phyloP scores from a whole-genome alignment of 2,888 invertebrate species.

The Synergus umbraculus region DNA sequence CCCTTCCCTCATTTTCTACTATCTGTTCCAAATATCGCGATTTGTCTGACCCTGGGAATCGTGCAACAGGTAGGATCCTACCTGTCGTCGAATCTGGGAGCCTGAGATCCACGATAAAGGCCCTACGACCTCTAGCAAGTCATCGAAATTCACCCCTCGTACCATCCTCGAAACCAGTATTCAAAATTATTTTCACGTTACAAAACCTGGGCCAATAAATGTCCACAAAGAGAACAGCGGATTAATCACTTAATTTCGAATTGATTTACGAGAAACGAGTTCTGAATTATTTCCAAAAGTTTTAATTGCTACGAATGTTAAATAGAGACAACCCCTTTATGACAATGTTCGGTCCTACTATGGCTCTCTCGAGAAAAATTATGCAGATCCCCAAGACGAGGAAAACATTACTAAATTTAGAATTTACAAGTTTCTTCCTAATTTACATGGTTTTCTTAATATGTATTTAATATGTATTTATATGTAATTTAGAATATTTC shows the following conservation, averaged over 20 bases:
- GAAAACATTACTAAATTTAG: constrained; percentile 42
- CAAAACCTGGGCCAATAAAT: constrained; percentile 53
- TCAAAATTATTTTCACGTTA: constrained; percentile 55
- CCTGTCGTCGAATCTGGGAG: constrained; percentile 54
- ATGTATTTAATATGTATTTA: background rate
- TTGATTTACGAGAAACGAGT: constrained; percentile 62
- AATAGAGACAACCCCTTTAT: constrained; percentile 60
- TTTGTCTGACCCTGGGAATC: constrained; percentile 57
- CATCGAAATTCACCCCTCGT: constrained; percentile 56
- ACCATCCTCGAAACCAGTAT: constrained; percentile 47
- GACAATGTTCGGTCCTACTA: constrained; percentile 59
- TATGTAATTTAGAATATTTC: too few species aligned
- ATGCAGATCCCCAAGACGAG: constrained; percentile 59
- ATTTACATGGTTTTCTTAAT: background rate
- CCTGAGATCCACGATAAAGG: constrained; percentile 50
- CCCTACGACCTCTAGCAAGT: constrained; percentile 52
- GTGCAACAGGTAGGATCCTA: constrained; percentile 72
- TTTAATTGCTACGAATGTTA: constrained; percentile 62
- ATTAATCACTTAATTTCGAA: constrained; percentile 64
- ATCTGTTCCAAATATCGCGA: constrained; percentile 50
- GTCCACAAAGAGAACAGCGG: constrained; percentile 55
- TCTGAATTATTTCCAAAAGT: constrained; percentile 63
- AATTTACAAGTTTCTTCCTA: constrained; percentile 42
- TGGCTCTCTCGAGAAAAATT: constrained; percentile 59
- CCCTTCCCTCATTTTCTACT: constrained; percentile 14